Conservation (phyloP, 2,888 invertebrate species). For the Dermolepida albohirtum region DNA sequence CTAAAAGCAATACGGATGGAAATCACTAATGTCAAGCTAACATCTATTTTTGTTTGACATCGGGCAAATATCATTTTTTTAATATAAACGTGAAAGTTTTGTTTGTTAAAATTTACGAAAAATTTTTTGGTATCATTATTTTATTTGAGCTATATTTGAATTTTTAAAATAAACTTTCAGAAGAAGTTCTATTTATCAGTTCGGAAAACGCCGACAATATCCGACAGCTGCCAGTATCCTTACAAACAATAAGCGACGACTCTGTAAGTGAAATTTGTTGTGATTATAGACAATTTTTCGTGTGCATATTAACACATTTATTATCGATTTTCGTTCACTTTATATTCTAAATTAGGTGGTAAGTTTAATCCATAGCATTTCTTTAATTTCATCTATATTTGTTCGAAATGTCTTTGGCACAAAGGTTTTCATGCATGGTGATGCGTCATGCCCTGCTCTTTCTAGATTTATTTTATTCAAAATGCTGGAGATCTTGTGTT, state of each 20-base stretch:
- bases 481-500: background rate
- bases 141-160: slow-evolving; percentile 3
- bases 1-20: background rate
- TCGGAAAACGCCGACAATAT: slow-evolving; percentile 47
- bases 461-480: slow-evolving; percentile 39
- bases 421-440: slow-evolving; percentile 32
- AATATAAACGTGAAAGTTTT: slow-evolving; percentile 42
- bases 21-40: slow-evolving; percentile 45
- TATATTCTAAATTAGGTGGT: slow-evolving; percentile 41
- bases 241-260: slow-evolving; percentile 68
- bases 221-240: slow-evolving; percentile 53
- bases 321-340: slow-evolving; percentile 40
- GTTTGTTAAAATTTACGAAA: slow-evolving; percentile 44
- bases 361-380: slow-evolving; percentile 34
- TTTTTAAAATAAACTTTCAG: slow-evolving; percentile 17
- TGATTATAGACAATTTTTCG: slow-evolving; percentile 46
- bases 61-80: slow-evolving; percentile 44
- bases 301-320: slow-evolving; percentile 40
- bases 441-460: slow-evolving; percentile 45
- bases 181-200: slow-evolving; percentile 47
- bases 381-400: slow-evolving; percentile 3
- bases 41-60: slow-evolving; percentile 47
- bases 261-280: slow-evolving; percentile 66
- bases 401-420: slow-evolving; percentile 35
- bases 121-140: slow-evolving; percentile 42